Evolutionary conservation across 2,797 vertebrate species (phyloP).

Genomic region (Limosa lapponica): DNA sequence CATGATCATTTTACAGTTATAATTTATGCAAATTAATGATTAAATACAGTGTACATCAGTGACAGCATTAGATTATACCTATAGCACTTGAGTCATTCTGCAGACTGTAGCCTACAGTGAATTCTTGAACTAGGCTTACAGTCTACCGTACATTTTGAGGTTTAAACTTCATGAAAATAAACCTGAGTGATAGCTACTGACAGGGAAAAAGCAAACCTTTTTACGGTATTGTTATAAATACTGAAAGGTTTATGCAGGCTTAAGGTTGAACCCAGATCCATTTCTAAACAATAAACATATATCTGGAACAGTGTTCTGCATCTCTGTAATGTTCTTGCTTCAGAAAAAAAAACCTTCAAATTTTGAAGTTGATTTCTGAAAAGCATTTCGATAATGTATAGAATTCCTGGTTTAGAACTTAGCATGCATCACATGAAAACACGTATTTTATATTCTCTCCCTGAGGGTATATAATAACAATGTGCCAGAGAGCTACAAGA

Average conservation of each 20-base stretch:
- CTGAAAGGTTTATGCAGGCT: not conserved
- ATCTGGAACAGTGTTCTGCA: not conserved
- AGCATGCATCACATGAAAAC: not conserved
- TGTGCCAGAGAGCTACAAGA: not conserved
- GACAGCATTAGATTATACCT: not conserved
- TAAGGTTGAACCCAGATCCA: not conserved
- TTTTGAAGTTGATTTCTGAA: not conserved
- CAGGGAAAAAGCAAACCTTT: not conserved
- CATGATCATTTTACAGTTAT: not conserved
- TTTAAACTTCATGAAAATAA: not conserved
- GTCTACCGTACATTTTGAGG: not conserved
- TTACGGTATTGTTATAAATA: not conserved
- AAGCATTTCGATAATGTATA: not conserved
- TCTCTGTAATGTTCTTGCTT: not conserved
- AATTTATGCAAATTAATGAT: not conserved
- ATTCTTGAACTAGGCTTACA: not conserved
- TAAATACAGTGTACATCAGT: not conserved
- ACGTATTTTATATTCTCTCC: not conserved
- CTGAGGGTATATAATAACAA: not conserved
- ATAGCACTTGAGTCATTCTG: not conserved
- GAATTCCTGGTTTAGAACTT: not conserved
- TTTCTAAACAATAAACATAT: not conserved
- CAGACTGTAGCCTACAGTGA: not conserved
- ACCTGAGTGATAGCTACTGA: not conserved
- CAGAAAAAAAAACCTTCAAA: not conserved